Percentiles rank a stretch among this genome's conserved stretches.
phyloP scores from a whole-genome alignment of 2,113 vertebrate genomes.

The Syngnathoides biaculeatus region DNA sequence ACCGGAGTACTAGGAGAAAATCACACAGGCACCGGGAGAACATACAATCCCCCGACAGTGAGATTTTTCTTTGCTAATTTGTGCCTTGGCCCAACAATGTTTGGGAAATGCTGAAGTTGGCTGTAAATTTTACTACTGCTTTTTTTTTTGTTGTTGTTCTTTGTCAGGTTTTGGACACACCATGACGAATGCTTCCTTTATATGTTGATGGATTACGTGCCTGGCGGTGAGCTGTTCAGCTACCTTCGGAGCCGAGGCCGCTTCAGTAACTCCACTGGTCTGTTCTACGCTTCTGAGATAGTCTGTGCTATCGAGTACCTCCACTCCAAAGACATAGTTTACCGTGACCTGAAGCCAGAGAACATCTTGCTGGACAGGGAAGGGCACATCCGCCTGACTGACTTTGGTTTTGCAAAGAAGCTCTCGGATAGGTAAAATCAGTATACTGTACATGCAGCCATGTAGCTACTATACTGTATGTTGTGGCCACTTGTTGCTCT shows the following conservation, averaged over 20 bases:
- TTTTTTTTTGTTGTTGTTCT: neutral
- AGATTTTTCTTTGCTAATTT: neutral
- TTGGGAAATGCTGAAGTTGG: neutral
- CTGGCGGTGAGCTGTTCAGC: slow-evolving; percentile 91
- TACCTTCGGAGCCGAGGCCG: slow-evolving; percentile 88
- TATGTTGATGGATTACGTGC: slow-evolving; percentile 92
- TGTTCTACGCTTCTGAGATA: slow-evolving; percentile 88
- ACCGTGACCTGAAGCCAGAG: slow-evolving; percentile 94
- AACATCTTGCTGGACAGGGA: slow-evolving; percentile 91
- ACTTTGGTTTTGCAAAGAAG: slow-evolving; percentile 96
- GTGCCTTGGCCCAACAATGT: neutral
- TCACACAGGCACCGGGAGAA: too few species aligned
- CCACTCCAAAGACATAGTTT: slow-evolving; percentile 87
- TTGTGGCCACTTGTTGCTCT: too few species aligned
- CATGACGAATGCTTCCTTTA: slow-evolving; percentile 89
- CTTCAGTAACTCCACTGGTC: slow-evolving; percentile 81
- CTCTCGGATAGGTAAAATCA: slow-evolving; percentile 79
- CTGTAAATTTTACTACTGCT: neutral
- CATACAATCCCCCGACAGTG: too few species aligned
- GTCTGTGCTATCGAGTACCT: slow-evolving; percentile 93
- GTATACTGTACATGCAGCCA: too few species aligned
- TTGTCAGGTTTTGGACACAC: slow-evolving; percentile 85
- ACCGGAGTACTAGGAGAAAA: too few species aligned
- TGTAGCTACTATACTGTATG: too few species aligned
- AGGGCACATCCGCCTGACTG: slow-evolving; percentile 92